Percentiles rank a stretch among this genome's conserved stretches.
These are phyloP conservation scores for Chaetops frenatus DNA, from an alignment of 2,113 vertebrate species.

Conservation along the genomic window DNA sequence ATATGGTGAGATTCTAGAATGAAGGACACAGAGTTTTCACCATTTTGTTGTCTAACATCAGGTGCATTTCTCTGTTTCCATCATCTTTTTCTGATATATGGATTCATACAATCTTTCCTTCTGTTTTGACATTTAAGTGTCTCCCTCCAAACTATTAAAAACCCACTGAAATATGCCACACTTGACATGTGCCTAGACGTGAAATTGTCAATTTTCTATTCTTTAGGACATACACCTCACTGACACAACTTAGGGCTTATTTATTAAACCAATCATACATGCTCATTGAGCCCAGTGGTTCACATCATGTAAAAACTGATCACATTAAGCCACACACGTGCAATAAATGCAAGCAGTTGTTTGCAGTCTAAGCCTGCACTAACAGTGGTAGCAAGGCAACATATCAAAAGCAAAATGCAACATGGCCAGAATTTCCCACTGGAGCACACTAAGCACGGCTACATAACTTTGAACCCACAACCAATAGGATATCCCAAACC, in stretches of 20 bases:
- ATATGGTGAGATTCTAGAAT: not conserved
- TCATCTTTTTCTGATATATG: not conserved
- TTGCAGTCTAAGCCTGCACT: conserved; percentile 38
- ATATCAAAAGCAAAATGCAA: conserved; percentile 56
- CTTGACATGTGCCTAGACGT: not conserved
- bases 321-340: conserved; percentile 59
- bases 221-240: not conserved
- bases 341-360: conserved; percentile 72
- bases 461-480: not conserved
- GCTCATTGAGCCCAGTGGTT: conserved; percentile 37
- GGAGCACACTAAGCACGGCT: conserved; percentile 28
- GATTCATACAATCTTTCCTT: not conserved
- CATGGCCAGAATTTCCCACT: conserved; percentile 18
- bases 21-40: not conserved
- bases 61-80: not conserved
- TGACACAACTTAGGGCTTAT: conserved; percentile 24
- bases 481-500: not conserved
- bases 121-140: not conserved
- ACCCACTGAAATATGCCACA: not conserved
- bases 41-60: not conserved
- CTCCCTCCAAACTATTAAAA: not conserved
- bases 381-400: conserved; percentile 44
- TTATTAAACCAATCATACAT: conserved; percentile 2
- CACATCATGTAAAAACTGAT: conserved; percentile 43
- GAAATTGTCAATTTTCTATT: not conserved